These are phyloP conservation scores for Achatina immaculata DNA, from an alignment of 1,140 invertebrate genomes.

Conservation along the genomic window DNA sequence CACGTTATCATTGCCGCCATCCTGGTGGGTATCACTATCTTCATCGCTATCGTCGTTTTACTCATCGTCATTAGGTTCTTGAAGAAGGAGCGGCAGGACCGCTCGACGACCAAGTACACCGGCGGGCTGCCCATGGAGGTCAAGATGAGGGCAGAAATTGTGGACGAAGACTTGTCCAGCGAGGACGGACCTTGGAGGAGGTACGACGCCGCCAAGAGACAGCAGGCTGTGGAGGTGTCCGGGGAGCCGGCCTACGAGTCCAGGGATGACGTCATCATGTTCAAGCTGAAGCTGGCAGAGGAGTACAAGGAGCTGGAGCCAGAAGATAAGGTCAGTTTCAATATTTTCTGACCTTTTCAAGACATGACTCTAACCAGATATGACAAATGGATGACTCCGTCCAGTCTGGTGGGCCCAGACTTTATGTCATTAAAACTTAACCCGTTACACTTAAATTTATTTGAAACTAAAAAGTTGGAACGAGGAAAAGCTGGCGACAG, in stretches of 20 bases:
- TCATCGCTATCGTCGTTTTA: conserved; percentile 38
- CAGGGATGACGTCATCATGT: conserved; percentile 42
- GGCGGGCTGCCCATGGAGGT: conserved; percentile 23
- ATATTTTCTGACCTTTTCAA: no score
- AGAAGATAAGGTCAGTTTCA: conserved; percentile 38
- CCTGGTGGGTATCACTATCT: conserved; percentile 39
- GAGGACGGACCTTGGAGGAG: conserved; percentile 36
- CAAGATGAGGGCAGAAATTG: conserved; percentile 24
- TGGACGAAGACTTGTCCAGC: neutral
- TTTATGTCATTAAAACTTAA: no score
- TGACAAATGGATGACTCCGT: no score
- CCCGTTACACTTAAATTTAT: no score
- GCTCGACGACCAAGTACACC: conserved; percentile 19
- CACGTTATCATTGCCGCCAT: conserved; percentile 44
- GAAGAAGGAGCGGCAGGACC: conserved; percentile 36
- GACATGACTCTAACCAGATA: no score
- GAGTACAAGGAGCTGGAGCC: conserved; percentile 44
- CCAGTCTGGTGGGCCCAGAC: no score
- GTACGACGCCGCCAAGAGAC: conserved; percentile 41
- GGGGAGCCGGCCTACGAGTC: conserved; percentile 30
- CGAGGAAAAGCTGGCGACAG: no score
- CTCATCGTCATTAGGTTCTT: conserved; percentile 37
- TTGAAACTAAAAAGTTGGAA: no score
- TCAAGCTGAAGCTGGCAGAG: conserved; percentile 45
- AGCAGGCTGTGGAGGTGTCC: conserved; percentile 9